A percentile compares a stretch with the other conserved stretches of the same genome.
Evolutionary conservation across 2,797 vertebrate genomes (phyloP).

Genomic region (Danio jaintianensis): DNA sequence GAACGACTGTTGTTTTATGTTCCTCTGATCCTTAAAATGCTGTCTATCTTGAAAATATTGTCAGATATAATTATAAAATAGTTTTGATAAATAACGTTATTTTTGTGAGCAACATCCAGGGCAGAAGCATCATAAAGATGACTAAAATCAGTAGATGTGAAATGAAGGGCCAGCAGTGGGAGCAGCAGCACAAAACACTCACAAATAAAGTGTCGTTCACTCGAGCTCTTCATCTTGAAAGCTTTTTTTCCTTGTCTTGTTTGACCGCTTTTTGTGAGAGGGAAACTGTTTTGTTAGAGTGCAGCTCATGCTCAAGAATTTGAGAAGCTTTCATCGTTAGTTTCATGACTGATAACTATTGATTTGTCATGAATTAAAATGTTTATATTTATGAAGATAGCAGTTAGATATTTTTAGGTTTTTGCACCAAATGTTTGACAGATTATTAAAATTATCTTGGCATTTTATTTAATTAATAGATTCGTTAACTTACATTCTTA

Average conservation of each 20-base stretch:
- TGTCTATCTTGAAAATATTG: not conserved
- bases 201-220: constrained; percentile 1
- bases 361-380: not conserved
- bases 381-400: not conserved
- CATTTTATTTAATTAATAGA: not conserved
- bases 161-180: constrained; percentile 15
- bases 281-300: not conserved
- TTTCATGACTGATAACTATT: not conserved
- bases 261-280: not conserved
- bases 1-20: not conserved
- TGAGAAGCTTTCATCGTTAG: not conserved
- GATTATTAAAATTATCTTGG: not conserved
- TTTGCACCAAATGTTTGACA: not conserved
- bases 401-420: not conserved
- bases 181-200: not conserved
- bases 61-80: not conserved
- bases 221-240: constrained; percentile 1
- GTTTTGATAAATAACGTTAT: not conserved
- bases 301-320: not conserved
- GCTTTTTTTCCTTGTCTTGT: constrained; percentile 14
- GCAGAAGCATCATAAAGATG: not conserved
- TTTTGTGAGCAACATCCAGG: not conserved
- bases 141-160: not conserved
- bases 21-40: not conserved
- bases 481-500: too few species aligned